Conservation (phyloP, 1,140 invertebrate genomes). For the Trigoniulus corallinus region DNA sequence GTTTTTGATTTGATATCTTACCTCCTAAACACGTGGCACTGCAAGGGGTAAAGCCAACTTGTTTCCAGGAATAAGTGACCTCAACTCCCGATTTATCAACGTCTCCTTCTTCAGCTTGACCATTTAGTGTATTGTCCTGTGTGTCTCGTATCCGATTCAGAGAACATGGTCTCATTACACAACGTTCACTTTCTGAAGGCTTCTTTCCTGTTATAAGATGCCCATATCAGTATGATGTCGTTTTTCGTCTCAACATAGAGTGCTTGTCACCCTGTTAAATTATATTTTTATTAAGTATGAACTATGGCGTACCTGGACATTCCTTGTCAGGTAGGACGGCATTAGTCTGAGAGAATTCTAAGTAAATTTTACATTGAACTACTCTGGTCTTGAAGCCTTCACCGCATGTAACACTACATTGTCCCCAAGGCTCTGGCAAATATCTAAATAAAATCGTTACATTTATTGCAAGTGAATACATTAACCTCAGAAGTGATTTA, state of each 20-base stretch:
- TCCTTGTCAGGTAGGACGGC: conserved; percentile 72
- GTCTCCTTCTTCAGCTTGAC: conserved; percentile 4
- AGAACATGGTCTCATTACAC: conserved; percentile 55
- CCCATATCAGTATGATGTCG: no score
- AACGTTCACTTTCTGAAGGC: conserved; percentile 57
- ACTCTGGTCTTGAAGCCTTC: conserved; percentile 61
- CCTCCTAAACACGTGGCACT: conserved; percentile 84
- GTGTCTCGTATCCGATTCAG: conserved; percentile 13
- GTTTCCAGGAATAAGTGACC: conserved; percentile 29
- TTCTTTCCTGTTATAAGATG: conserved; percentile 41
- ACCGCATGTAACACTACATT: conserved; percentile 76
- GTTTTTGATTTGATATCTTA: conserved; percentile 10
- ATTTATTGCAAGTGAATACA: not conserved
- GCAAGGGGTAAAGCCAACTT: conserved; percentile 55
- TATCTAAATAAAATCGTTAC: conserved; percentile 32
- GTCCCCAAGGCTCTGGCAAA: conserved; percentile 60
- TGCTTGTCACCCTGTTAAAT: no score
- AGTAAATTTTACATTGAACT: conserved; percentile 81
- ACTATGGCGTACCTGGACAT: conserved; percentile 36
- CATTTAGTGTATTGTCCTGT: not conserved
- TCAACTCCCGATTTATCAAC: conserved; percentile 12
- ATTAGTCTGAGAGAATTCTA: conserved; percentile 73
- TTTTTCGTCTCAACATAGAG: no score
- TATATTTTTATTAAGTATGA: no score
- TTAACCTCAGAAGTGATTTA: no score